phyloP scores from a whole-genome alignment of 2,888 invertebrate species.

The Myathropa florea region DNA sequence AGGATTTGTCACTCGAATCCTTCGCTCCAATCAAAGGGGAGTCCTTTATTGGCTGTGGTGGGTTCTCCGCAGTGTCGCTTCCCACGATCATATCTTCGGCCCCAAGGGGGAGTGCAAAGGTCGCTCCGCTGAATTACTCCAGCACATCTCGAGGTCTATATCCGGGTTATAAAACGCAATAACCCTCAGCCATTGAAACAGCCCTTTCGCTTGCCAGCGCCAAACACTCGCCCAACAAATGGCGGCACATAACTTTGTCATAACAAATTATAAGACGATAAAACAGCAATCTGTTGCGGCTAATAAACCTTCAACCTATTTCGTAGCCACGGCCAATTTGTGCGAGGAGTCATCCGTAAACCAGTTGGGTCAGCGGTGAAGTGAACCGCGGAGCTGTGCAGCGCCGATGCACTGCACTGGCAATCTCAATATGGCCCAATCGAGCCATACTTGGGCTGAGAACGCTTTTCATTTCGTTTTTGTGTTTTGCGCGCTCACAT shows the following conservation, averaged over 20 bases:
- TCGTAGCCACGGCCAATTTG: constrained; percentile 12
- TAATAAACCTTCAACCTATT: constrained; percentile 32
- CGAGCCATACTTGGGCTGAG: not conserved
- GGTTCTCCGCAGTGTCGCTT: too few species aligned
- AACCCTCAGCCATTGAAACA: too few species aligned
- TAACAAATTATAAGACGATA: constrained; percentile 33
- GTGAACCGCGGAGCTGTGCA: not conserved
- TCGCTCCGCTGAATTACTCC: too few species aligned
- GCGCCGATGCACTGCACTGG: too few species aligned
- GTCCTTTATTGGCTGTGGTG: too few species aligned
- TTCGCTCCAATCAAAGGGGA: too few species aligned
- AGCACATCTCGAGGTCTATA: too few species aligned
- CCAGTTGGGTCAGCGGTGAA: constrained; percentile 18
- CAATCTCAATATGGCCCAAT: too few species aligned
- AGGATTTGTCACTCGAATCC: too few species aligned
- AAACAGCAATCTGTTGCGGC: constrained; percentile 29
- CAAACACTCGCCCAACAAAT: not conserved
- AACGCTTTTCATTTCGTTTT: not conserved
- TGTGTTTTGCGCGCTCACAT: not conserved
- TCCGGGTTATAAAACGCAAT: not conserved
- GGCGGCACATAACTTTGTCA: constrained; percentile 23
- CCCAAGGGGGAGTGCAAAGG: not conserved
- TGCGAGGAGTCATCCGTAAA: constrained; percentile 1
- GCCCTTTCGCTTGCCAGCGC: not conserved
- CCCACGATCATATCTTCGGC: too few species aligned